phyloP scores from a whole-genome alignment of 2,797 vertebrate species.

The Gadopsis bispinosus region DNA sequence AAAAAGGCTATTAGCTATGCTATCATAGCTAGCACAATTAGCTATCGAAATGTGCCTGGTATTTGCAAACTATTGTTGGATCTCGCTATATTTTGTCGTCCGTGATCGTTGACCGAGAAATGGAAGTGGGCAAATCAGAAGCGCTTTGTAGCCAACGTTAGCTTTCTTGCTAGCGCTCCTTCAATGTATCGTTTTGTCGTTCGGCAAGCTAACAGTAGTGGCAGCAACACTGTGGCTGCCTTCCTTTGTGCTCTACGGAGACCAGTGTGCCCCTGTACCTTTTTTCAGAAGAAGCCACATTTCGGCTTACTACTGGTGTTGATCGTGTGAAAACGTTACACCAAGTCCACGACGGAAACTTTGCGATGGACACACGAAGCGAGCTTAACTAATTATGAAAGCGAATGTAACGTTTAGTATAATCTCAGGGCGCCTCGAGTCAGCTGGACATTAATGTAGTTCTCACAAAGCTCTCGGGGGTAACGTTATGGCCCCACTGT shows the following conservation, averaged over 20 bases:
- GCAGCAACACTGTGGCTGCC: slow-evolving; percentile 50
- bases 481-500: neutral
- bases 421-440: neutral
- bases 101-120: accelerated
- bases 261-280: slow-evolving; percentile 23
- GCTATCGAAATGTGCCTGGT: slow-evolving; percentile 44
- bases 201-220: slow-evolving; percentile 64
- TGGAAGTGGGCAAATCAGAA: accelerated
- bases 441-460: slow-evolving; percentile 2
- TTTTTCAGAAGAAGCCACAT: neutral
- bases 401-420: neutral
- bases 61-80: neutral
- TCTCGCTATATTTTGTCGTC: neutral
- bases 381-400: neutral
- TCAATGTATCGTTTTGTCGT: slow-evolving; percentile 34
- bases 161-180: neutral
- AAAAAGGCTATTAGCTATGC: slow-evolving; percentile 65
- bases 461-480: neutral
- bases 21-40: slow-evolving; percentile 70
- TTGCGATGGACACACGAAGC: neutral
- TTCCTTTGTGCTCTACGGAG: slow-evolving; percentile 72
- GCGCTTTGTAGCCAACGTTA: neutral
- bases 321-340: neutral
- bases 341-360: neutral
- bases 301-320: neutral